Evolutionary conservation across 2,888 invertebrate genomes (phyloP).

Genomic region (Oegoconia quadripuncta): DNA sequence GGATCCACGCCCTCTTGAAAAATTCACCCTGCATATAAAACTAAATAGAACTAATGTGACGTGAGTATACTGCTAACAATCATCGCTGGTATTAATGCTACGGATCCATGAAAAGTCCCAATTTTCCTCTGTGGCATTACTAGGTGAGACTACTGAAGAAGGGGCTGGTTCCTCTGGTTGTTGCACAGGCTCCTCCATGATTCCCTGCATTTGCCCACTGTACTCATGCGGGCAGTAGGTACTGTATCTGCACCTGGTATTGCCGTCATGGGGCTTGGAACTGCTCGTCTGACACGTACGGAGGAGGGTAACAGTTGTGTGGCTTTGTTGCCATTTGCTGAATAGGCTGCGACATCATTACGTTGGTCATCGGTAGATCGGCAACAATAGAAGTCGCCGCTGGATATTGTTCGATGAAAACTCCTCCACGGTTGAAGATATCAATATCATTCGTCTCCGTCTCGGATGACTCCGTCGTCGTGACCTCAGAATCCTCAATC

Average conservation of each 20-base stretch:
- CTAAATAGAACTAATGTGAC: neutral
- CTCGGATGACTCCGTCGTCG: constrained; percentile 40
- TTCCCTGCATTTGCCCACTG: constrained; percentile 20
- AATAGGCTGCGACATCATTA: constrained; percentile 15
- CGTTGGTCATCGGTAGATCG: constrained; percentile 18
- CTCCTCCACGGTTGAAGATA: constrained; percentile 27
- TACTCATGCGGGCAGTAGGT: constrained; percentile 29
- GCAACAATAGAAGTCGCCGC: constrained; percentile 19
- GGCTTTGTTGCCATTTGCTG: constrained; percentile 8
- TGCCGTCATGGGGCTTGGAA: constrained; percentile 30
- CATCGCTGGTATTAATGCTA: constrained; percentile 41
- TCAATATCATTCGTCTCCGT: too few species aligned
- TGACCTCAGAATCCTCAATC: constrained; percentile 29
- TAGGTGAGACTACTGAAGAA: constrained; percentile 19
- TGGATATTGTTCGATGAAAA: constrained; percentile 37
- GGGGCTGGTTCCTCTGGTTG: too few species aligned
- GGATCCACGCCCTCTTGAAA: too few species aligned
- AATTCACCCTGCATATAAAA: too few species aligned
- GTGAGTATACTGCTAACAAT: constrained; percentile 22
- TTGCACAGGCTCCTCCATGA: constrained; percentile 18
- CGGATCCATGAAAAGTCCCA: constrained; percentile 59
- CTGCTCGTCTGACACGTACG: constrained; percentile 26
- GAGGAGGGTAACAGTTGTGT: too few species aligned
- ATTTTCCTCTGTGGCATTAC: constrained; percentile 28
- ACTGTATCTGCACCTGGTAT: constrained; percentile 26